Conservation (phyloP, 1,140 invertebrate species). For the Lordiphosa clarofinis region DNA sequence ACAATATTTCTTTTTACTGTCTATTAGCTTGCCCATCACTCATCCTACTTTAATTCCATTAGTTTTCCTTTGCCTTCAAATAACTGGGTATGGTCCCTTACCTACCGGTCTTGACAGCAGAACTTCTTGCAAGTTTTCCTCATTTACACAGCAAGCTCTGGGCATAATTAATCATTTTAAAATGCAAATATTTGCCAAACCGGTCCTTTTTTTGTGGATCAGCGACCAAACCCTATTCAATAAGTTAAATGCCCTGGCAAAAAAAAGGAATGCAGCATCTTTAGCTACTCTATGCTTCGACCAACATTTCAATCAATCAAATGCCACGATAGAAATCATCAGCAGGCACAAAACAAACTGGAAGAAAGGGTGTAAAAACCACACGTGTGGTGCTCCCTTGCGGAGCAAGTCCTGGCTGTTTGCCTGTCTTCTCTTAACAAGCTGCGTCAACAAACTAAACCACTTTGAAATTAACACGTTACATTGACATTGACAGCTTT, state of each 20-base stretch:
- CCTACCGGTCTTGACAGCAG: neutral
- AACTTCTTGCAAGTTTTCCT: neutral
- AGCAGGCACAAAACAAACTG: constrained; percentile 21
- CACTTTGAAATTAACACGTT: constrained; percentile 77
- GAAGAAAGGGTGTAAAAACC: constrained; percentile 18
- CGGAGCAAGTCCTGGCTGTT: constrained; percentile 5
- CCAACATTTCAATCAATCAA: constrained; percentile 65
- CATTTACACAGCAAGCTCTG: neutral
- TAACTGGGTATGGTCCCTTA: neutral
- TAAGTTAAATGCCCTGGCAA: constrained; percentile 48
- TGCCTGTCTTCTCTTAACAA: constrained; percentile 48
- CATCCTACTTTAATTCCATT: no score
- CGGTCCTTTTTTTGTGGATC: no score
- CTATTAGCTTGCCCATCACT: no score
- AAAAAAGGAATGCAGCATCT: constrained; percentile 25
- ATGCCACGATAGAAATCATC: constrained; percentile 63
- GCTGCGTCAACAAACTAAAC: constrained; percentile 76
- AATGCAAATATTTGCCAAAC: constrained; percentile 47
- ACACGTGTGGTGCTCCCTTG: constrained; percentile 33
- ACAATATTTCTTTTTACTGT: no score
- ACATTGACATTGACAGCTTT: constrained; percentile 77
- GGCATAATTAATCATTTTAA: constrained; percentile 62
- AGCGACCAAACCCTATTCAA: constrained; percentile 24
- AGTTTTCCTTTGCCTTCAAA: no score
- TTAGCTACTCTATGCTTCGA: neutral